Evolutionary conservation across 1,140 invertebrate species (phyloP), one percentile per base, ranked within the genome.

Genomic region (Camponotus pennsylvanicus): DNA sequence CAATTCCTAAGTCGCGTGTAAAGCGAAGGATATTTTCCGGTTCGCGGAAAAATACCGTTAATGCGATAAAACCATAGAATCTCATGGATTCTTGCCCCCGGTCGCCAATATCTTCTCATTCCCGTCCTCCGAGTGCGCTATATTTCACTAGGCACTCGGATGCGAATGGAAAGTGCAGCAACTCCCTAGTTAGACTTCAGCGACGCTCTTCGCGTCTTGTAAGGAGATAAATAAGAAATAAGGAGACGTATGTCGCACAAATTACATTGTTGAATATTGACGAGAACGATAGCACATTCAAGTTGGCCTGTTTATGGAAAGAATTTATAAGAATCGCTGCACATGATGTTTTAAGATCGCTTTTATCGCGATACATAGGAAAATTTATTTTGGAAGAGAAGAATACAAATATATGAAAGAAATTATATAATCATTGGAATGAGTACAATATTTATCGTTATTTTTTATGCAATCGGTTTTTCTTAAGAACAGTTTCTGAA

Each of bases 221-320:
- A 88, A 88, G 86, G 73, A 89, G 88, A 90, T 86, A 89, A 89
- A 91, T 84, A 87, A 91, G 75, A 76, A 86, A 87, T 84, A 83
- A 63, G 15, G 15, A 3, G 4, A 45, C 7, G 11, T 27, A 18
- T 9, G 63, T 77, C 89, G 83, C 79, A 86, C 69, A 89, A 91
- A 91, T 91, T 88, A 85, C 70, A 45, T 34, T 52, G 18, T 21
- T 21, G 37, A 52, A 52, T 61, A 49, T 63, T 92, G 89, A 88
- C 86, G 88, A 89, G 85, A 77, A 89, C 79, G 73, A 76, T 15
- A 40, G 49, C 18, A n/a, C 21, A 75, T 59, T 21, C 34, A 27
- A 59, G 13, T 21, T 61, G 13, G 42, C 37, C 11, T 42, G 40
- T 13, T 75, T 52, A 52, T 52, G 49, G 5, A 49, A 49, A 49